Evolutionary conservation across 1,140 invertebrate genomes (phyloP).

Genomic region (Daktulosphaira vitifoliae): DNA sequence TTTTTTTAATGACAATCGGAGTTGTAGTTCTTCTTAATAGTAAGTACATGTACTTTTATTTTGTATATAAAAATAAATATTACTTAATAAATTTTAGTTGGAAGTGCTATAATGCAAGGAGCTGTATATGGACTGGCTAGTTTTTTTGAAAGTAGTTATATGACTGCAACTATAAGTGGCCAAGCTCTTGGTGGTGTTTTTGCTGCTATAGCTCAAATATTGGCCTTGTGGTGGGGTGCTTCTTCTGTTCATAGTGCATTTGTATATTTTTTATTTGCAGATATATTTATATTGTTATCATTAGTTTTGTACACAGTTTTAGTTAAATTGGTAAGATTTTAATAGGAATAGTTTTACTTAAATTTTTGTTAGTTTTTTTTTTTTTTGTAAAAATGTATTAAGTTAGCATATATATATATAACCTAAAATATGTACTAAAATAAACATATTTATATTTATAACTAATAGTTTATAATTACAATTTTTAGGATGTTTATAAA

Average conservation of each 20-base stretch:
- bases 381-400: too few species aligned
- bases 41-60: conserved; percentile 30
- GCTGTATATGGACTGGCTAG: conserved; percentile 76
- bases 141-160: conserved; percentile 75
- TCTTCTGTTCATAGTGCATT: conserved; percentile 71
- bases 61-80: not conserved
- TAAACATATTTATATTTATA: too few species aligned
- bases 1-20: conserved; percentile 3
- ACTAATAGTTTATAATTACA: too few species aligned
- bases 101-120: conserved; percentile 66
- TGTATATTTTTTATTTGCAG: conserved; percentile 77
- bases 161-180: conserved; percentile 75
- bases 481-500: conserved; percentile 58
- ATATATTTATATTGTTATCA: conserved; percentile 59
- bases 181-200: conserved; percentile 85
- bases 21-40: conserved; percentile 36
- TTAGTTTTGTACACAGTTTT: conserved; percentile 62
- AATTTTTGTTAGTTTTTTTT: too few species aligned
- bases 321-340: conserved; percentile 53
- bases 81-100: conserved; percentile 49
- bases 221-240: conserved; percentile 72
- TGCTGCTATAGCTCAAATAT: conserved; percentile 71
- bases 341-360: too few species aligned
- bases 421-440: too few species aligned
- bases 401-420: too few species aligned